Base-by-base conservation (phyloP, 1,140 invertebrate genomes). In the Bombus confusus region DNA sequence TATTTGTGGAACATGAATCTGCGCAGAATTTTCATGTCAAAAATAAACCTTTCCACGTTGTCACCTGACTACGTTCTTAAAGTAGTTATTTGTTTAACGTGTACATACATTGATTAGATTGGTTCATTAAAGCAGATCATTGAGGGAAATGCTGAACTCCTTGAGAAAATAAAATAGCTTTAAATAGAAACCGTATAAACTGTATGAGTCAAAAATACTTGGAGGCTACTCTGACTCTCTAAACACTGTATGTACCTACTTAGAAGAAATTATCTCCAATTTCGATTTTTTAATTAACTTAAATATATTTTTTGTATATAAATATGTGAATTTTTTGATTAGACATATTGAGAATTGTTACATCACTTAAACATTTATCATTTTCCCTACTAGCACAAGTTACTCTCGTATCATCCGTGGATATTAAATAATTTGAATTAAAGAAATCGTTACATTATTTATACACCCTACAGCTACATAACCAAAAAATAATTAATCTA, bases 1-100 rank as follows among this genome's bases (percentile, higher is more conserved):
- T 68, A 78, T 72, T 15, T 41, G 59, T 31, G 37, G 78, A 71
- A 86, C 43, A 34, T 79, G 78, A 76, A 83, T 47, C n/a, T 88
- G 73, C 74, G 37, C 74, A 41, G 57, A 31, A 43, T 57, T 66
- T 74, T 25, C 37, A 52, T 76, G 76, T 74, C 74, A 31, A 52
- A 66, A 78, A 80, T 82, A 72, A 83, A 86, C 71, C 12, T 28
- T 34, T 66, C 39, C 41, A 78, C 66, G 31, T 57, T 41, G 31
- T 37, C 25, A 37, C 41, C 1, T 12, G 25, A 37, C 34, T 31
- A 68, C n/a, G 1, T 68, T 62, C 9, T 15, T 62, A 31, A 6
- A 22, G 22, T 59, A 3, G 10, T 64, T 39, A 72, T n/a, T 25
- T 5, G 57, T 15, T 39, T 5, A 9, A 18, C 10, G 34, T 68